phyloP scores from a whole-genome alignment of 92 coral and sea anemone genomes.

The Parazoanthus atlanticus region DNA sequence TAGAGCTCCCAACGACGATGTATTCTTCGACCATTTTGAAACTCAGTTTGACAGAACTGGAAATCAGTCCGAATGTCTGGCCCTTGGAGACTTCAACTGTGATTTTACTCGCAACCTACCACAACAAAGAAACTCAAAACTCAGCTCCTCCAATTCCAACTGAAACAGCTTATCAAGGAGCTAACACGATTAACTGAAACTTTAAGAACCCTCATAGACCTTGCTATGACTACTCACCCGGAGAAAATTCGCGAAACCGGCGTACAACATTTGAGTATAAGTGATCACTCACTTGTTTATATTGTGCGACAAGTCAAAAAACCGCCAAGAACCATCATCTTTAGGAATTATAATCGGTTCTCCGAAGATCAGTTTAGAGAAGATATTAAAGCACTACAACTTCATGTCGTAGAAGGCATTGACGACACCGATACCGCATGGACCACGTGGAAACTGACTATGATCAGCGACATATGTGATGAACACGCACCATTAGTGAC shows the following conservation, averaged over 20 bases:
- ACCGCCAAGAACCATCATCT: slow-evolving; percentile 29
- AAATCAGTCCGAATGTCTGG: too few species aligned
- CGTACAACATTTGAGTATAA: slow-evolving; percentile 34
- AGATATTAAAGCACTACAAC: slow-evolving; percentile 45
- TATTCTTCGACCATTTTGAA: too few species aligned
- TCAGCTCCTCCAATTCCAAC: not conserved
- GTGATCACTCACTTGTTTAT: slow-evolving; percentile 51
- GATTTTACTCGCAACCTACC: slow-evolving; percentile 16
- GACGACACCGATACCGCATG: slow-evolving; percentile 55
- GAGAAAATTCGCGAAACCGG: slow-evolving; percentile 43
- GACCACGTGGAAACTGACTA: slow-evolving; percentile 53
- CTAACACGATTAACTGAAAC: not conserved
- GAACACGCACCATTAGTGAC: slow-evolving; percentile 48
- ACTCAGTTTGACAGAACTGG: not conserved
- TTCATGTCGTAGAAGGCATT: slow-evolving; percentile 42
- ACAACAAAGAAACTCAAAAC: not conserved
- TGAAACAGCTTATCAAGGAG: not conserved
- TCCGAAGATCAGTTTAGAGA: slow-evolving; percentile 24
- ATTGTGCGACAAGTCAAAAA: slow-evolving; percentile 34
- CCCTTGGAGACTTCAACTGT: slow-evolving; percentile 16
- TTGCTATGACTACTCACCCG: not conserved
- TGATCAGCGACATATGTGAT: slow-evolving; percentile 40
- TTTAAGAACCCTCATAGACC: not conserved
- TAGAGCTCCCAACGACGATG: too few species aligned
- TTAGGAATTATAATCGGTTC: slow-evolving; percentile 37